Evolutionary conservation across 2,888 invertebrate species (phyloP).

Genomic region (Ichneumon xanthorius): DNA sequence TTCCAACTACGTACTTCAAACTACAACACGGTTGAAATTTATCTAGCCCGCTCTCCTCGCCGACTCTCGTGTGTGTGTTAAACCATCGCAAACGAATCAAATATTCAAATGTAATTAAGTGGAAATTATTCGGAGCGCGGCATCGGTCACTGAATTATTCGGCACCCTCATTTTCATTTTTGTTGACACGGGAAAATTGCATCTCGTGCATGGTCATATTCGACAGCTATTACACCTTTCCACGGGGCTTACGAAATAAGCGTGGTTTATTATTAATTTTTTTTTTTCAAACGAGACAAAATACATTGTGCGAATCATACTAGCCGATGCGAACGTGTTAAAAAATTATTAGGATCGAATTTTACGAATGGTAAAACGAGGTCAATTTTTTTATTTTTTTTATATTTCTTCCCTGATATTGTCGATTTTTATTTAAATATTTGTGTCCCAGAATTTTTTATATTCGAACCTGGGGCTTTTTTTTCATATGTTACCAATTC

Average conservation of each 20-base stretch:
- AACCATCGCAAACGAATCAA: conserved; percentile 37
- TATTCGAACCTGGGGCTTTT: not conserved
- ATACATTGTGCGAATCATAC: not conserved
- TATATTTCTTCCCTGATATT: not conserved
- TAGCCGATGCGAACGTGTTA: not conserved
- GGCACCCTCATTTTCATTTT: conserved; percentile 40
- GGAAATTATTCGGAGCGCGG: conserved; percentile 39
- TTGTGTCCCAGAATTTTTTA: not conserved
- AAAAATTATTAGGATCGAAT: not conserved
- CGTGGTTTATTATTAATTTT: not conserved
- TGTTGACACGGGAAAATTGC: not conserved
- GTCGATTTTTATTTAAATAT: not conserved
- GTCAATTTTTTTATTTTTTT: not conserved
- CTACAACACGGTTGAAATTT: conserved; percentile 45
- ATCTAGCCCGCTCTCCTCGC: conserved; percentile 42
- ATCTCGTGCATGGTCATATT: not conserved
- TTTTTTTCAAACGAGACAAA: not conserved
- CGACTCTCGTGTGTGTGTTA: not conserved
- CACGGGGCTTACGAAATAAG: not conserved
- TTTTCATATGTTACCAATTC: not conserved
- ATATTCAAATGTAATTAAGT: conserved; percentile 66
- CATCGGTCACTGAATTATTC: conserved; percentile 43
- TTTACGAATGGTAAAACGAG: not conserved
- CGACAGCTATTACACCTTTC: not conserved
- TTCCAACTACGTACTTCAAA: conserved; percentile 50